phyloP scores from a whole-genome alignment of 2,113 vertebrate genomes.

The Pteruthius melanotis region DNA sequence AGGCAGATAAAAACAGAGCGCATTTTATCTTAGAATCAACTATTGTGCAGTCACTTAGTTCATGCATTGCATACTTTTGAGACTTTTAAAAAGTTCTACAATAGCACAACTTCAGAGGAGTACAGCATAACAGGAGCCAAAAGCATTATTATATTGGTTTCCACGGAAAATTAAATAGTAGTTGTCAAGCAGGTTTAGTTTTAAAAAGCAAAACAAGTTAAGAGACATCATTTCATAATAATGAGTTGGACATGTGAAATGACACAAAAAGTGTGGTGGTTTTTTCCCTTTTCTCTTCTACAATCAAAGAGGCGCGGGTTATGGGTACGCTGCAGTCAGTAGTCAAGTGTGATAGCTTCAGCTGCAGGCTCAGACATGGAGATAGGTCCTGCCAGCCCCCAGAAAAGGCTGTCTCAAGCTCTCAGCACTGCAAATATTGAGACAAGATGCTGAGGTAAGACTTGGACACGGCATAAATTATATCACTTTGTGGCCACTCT shows the following conservation, averaged over 20 bases:
- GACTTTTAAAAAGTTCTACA: not conserved
- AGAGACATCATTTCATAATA: conserved; percentile 33
- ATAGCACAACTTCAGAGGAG: not conserved
- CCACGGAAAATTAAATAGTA: not conserved
- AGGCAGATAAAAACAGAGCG: conserved; percentile 50
- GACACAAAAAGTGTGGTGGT: not conserved
- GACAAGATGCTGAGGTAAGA: not conserved
- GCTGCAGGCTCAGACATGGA: not conserved
- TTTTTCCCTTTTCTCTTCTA: not conserved
- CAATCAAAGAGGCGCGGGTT: not conserved
- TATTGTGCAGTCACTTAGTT: conserved; percentile 12
- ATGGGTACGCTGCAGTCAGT: not conserved
- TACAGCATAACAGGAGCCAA: not conserved
- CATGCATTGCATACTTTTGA: not conserved
- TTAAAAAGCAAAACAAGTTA: conserved; percentile 13
- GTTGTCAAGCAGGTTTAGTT: conserved; percentile 1
- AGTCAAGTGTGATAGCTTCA: not conserved
- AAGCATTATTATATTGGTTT: not conserved
- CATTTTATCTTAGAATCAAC: not conserved
- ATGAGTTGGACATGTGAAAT: conserved; percentile 17
- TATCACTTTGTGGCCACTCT: not conserved
- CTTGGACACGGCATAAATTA: not conserved
- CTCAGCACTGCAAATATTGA: not conserved
- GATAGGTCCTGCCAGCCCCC: not conserved
- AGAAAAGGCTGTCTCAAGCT: not conserved